phyloP scores from a whole-genome alignment of 1,140 invertebrate genomes.

The Platorchestia sp. region DNA sequence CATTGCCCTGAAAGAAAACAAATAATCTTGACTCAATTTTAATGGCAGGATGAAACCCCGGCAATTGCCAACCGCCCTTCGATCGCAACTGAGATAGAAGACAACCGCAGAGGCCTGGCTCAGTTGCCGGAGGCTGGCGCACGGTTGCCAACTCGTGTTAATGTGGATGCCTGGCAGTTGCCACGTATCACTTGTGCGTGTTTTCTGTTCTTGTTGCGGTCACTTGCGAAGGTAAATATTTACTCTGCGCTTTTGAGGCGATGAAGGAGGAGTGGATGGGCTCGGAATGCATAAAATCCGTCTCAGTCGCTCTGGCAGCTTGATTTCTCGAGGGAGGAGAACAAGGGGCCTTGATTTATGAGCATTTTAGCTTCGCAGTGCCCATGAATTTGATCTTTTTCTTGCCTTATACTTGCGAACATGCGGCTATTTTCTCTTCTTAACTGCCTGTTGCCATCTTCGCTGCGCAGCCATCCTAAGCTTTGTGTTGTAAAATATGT shows the following conservation, averaged over 20 bases:
- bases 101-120: constrained; percentile 26
- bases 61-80: constrained; percentile 29
- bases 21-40: constrained; percentile 52
- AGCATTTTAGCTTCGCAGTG: not conserved
- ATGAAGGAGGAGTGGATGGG: constrained; percentile 40
- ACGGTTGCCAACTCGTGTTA: not conserved
- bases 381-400: not conserved
- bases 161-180: not conserved
- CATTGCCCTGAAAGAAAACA: constrained; percentile 54
- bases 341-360: not conserved
- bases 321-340: not conserved
- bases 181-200: not conserved
- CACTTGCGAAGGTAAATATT: constrained; percentile 16
- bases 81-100: constrained; percentile 38
- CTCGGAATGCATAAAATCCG: constrained; percentile 42
- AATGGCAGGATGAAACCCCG: constrained; percentile 54
- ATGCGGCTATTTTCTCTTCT: not conserved
- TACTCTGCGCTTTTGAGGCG: constrained; percentile 27
- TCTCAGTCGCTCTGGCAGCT: not conserved
- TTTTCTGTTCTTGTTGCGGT: not conserved
- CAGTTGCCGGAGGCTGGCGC: not conserved
- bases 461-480: not conserved
- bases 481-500: too few species aligned
- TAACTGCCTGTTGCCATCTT: not conserved
- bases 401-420: not conserved